Conservation (phyloP, 2,888 invertebrate species). For the Calliopum simillimum region DNA sequence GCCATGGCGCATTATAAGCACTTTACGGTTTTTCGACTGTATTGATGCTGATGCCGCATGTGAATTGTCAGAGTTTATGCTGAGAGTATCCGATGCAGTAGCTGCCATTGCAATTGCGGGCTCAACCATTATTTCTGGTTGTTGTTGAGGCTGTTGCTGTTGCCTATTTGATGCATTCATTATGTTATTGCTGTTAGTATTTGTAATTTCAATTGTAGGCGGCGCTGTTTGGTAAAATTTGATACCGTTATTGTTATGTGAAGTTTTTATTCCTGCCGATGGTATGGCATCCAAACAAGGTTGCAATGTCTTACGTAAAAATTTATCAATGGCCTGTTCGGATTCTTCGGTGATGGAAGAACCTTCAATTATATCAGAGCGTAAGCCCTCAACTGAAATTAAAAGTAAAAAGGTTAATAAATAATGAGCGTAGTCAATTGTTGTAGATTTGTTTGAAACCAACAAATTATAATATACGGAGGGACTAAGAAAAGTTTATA, state of each 20-base stretch:
- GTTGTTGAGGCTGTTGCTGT: conserved; percentile 46
- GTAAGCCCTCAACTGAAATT: conserved; percentile 45
- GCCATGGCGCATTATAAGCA: conserved; percentile 85
- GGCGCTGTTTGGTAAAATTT: conserved; percentile 47
- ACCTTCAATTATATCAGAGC: conserved; percentile 60
- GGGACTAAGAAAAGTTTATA: too few species aligned
- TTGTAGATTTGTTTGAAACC: too few species aligned
- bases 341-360: conserved; percentile 64
- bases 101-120: conserved; percentile 51
- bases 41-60: conserved; percentile 39
- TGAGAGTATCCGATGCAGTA: conserved; percentile 58
- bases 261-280: conserved; percentile 36
- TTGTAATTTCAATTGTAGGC: conserved; percentile 59
- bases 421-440: too few species aligned
- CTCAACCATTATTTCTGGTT: conserved; percentile 58
- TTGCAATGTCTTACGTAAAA: conserved; percentile 60
- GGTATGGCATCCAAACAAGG: conserved; percentile 61
- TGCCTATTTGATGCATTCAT: conserved; percentile 43
- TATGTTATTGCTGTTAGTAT: conserved; percentile 37
- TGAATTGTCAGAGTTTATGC: conserved; percentile 55
- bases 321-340: conserved; percentile 63
- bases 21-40: conserved; percentile 54
- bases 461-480: too few species aligned
- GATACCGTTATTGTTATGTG: conserved; percentile 48
- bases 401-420: too few species aligned